Evolutionary conservation across 2,888 invertebrate species (phyloP).

Genomic region (Chamaedrilus cognettii): DNA sequence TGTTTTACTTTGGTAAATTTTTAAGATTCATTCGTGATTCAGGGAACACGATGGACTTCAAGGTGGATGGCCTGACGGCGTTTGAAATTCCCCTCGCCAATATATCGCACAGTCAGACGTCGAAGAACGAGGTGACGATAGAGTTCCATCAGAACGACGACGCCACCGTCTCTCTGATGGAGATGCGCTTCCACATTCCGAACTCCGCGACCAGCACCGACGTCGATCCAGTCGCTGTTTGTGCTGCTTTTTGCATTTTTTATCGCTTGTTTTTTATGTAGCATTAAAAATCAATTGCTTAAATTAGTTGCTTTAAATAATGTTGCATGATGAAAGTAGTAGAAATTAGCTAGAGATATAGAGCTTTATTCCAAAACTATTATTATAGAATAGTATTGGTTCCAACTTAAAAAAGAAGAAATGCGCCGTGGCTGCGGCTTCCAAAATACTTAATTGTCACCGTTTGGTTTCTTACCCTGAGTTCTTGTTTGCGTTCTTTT

Average conservation of each 20-base stretch:
- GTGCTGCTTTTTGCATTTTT: background rate
- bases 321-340: no score
- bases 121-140: conserved; percentile 97
- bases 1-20: no score
- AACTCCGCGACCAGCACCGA: conserved; percentile 80
- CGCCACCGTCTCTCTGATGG: conserved; percentile 93
- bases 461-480: no score
- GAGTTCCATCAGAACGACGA: conserved; percentile 99
- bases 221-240: conserved; percentile 24
- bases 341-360: no score
- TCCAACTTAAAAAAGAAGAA: no score
- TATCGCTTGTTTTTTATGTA: background rate
- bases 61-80: conserved; percentile 66
- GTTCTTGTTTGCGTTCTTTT: no score
- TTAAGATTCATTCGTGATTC: conserved; percentile 17
- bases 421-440: no score
- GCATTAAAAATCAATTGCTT: no score
- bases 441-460: no score
- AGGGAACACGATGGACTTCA: conserved; percentile 57
- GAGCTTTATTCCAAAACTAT: no score
- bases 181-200: conserved; percentile 98
- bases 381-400: no score
- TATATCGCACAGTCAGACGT: conserved; percentile 93
- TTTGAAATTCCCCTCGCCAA: conserved; percentile 96
- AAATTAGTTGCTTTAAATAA: no score